A percentile compares a stretch with the other conserved stretches of the same genome.
phyloP scores from a whole-genome alignment of 1,140 invertebrate genomes.

The Penaeus japonicus region DNA sequence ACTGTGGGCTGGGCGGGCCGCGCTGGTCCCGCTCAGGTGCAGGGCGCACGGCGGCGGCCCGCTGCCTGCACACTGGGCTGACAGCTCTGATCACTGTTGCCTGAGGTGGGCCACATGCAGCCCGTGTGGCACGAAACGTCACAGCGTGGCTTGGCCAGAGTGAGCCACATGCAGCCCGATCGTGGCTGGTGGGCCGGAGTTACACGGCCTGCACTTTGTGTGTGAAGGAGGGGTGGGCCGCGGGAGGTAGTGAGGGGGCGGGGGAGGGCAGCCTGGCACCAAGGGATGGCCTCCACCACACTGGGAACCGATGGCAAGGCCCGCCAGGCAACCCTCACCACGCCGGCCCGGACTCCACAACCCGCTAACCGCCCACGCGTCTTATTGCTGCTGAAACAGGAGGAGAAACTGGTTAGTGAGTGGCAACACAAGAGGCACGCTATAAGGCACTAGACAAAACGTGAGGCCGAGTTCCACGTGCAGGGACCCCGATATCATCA shows the following conservation, averaged over 20 bases:
- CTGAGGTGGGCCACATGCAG: slow-evolving; percentile 41
- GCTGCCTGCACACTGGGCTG: slow-evolving; percentile 49
- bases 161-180: slow-evolving; percentile 42
- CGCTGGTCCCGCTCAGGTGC: slow-evolving; percentile 48
- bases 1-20: slow-evolving; percentile 51
- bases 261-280: slow-evolving; percentile 44
- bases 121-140: slow-evolving; percentile 20
- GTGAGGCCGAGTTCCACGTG: slow-evolving; percentile 15
- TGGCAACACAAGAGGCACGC: neutral
- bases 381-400: slow-evolving; percentile 54
- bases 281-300: slow-evolving; percentile 24
- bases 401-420: neutral
- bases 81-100: slow-evolving; percentile 45
- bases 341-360: slow-evolving; percentile 45
- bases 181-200: slow-evolving; percentile 45
- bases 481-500: neutral
- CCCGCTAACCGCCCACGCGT: slow-evolving; percentile 52
- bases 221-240: slow-evolving; percentile 50
- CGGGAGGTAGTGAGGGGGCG: slow-evolving; percentile 55
- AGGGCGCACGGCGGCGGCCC: slow-evolving; percentile 46
- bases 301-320: slow-evolving; percentile 25
- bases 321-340: slow-evolving; percentile 47
- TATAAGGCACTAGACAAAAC: neutral
- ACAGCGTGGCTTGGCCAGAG: slow-evolving; percentile 24
- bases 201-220: slow-evolving; percentile 48